Percentiles rank a stretch among this genome's conserved stretches.
phyloP scores from a whole-genome alignment of 2,113 vertebrate species.

The Rhadina sibilatrix region DNA sequence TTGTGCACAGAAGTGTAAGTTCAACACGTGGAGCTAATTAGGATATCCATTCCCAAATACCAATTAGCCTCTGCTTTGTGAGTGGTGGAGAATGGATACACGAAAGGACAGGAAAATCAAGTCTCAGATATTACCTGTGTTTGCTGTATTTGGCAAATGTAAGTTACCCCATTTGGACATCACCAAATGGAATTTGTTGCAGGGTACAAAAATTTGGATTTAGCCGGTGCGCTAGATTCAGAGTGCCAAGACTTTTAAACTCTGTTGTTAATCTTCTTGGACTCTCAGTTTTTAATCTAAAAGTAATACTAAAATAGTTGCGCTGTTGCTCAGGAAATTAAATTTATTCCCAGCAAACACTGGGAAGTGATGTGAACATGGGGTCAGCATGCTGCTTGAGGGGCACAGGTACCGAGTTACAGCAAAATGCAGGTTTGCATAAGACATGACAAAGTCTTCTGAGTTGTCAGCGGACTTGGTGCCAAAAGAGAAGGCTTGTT shows the following conservation, averaged over 20 bases:
- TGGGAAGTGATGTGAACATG: not conserved
- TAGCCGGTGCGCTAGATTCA: not conserved
- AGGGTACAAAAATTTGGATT: not conserved
- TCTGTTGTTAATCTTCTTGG: not conserved
- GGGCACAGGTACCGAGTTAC: not conserved
- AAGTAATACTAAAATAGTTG: not conserved
- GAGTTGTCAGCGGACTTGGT: not conserved
- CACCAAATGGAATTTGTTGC: not conserved
- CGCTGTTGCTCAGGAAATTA: not conserved
- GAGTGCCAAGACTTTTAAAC: not conserved
- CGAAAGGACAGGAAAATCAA: not conserved
- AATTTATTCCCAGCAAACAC: not conserved
- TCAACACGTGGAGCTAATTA: not conserved
- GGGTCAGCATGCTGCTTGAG: not conserved
- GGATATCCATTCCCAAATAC: not conserved
- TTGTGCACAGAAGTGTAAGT: not conserved
- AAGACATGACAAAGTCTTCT: not conserved
- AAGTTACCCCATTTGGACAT: not conserved
- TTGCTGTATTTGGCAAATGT: not conserved
- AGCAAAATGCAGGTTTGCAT: not conserved
- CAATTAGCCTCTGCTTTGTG: not conserved
- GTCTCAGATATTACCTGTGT: not conserved
- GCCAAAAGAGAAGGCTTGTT: not conserved
- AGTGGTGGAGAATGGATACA: not conserved
- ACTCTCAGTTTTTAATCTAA: not conserved